Percentiles rank a stretch among this genome's conserved stretches.
Conservation (phyloP, 1,140 invertebrate genomes). For the Drosophila fuyamai region DNA sequence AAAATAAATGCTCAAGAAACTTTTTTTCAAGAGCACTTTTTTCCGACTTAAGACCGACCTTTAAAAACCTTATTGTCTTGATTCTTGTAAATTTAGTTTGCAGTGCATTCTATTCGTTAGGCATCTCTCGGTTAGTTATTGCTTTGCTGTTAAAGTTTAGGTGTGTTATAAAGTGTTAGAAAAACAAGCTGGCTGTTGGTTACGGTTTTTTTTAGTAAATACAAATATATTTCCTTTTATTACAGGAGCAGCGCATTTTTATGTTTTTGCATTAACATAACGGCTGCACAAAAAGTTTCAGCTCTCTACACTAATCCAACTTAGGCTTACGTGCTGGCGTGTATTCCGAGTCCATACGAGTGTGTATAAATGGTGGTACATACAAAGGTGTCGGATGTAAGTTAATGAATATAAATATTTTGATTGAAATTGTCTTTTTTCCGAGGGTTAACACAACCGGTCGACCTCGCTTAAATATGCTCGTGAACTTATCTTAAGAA, state of each 20-base stretch:
- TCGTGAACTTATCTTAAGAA: conserved; percentile 69
- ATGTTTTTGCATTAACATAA: conserved; percentile 80
- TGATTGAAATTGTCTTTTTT: conserved; percentile 63
- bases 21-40: neutral
- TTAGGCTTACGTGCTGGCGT: conserved; percentile 46
- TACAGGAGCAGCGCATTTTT: conserved; percentile 70
- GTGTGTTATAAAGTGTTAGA: conserved; percentile 50
- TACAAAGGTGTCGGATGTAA: conserved; percentile 47
- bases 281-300: conserved; percentile 63
- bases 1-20: neutral
- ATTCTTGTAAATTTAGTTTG: neutral
- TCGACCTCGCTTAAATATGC: conserved; percentile 40
- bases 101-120: neutral
- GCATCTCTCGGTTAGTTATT: conserved; percentile 8
- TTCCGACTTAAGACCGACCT: neutral
- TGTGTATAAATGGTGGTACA: conserved; percentile 58
- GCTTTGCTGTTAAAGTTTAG: conserved; percentile 17
- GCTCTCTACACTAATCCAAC: conserved; percentile 54
- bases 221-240: conserved; percentile 77
- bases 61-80: neutral
- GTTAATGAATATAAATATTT: conserved; percentile 70
- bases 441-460: conserved; percentile 39
- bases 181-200: conserved; percentile 59
- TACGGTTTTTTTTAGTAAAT: conserved; percentile 68
- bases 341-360: conserved; percentile 48